Base-by-base conservation (phyloP, 37 sponge, comb jelly and placozoan species). In the Spongia lamella region DNA sequence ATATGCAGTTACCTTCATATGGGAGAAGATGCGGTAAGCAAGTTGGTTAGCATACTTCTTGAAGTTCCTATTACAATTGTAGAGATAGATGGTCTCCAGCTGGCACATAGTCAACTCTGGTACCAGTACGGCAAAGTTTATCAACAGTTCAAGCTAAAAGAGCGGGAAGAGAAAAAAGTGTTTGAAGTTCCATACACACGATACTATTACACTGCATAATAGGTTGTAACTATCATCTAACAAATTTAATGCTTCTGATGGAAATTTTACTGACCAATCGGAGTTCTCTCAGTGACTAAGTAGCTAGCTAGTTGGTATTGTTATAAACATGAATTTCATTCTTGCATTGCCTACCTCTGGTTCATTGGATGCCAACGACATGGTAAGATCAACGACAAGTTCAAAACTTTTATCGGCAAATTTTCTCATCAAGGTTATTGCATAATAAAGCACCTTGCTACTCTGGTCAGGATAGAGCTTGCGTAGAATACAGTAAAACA, bases 61-160 rank as follows among this genome's bases (percentile, higher is more conserved):
- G 81, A 91, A 86, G 22, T 65, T 65, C 25, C 75, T 22, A 84
- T 91, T 91, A 53, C 79, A 43, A 72, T 86, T 86, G 81, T 79
- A 91, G 64, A 91, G 66, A 62, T 91, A 91, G 52, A 91, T 50
- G 31, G 51, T 75, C 31, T 91, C 86, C 31, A 90, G 73, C 25
- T 74, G 68, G 32, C 53, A 79, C 74, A 75, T 85, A 30, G 35
- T 43, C 22, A 90, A 69, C 83, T 90, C 91, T 3, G 91, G 91
- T 3, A 90, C 86, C 58, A 82, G 85, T 26, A 83, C 91, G 14
- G 91, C 91, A 85, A 90, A 90, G 61, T 90, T 80, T 17, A 90
- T 81, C 62, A 90, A 49, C 35, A 79, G 25, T 53, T 90, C 91
- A 73, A 90, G 66, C 91, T 90, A 63, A 5, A 51, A 27, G 34